Conservation (phyloP, 2,113 vertebrate species). For the Capreolus pygargus region DNA sequence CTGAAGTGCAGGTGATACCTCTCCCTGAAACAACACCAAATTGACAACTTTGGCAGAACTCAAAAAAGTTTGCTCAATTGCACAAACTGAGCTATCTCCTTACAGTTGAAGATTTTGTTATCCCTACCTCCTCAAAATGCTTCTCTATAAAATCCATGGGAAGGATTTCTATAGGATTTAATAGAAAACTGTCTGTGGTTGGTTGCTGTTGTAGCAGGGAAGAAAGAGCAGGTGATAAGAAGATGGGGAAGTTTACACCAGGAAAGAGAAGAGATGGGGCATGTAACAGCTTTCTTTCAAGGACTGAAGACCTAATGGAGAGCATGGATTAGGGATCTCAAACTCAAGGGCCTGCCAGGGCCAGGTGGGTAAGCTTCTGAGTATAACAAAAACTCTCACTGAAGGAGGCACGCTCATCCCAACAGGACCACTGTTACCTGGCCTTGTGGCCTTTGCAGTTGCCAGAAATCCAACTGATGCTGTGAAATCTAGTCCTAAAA, state of each 20-base stretch:
- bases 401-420: accelerated
- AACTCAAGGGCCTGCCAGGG: accelerated
- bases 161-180: too few species aligned
- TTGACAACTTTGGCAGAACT: background rate
- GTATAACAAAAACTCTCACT: accelerated
- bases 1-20: background rate
- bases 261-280: background rate
- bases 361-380: accelerated
- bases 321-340: accelerated
- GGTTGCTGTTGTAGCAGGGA: background rate
- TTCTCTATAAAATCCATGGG: background rate
- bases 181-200: background rate
- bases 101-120: background rate
- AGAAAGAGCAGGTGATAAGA: background rate
- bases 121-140: background rate
- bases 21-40: background rate
- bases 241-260: accelerated
- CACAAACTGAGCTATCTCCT: background rate
- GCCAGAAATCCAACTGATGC: background rate
- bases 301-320: background rate
- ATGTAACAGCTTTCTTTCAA: accelerated
- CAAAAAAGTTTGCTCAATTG: background rate
- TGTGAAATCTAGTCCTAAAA: background rate
- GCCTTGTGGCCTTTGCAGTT: background rate
- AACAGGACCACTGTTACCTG: accelerated